Evolutionary conservation across 1,140 invertebrate species (phyloP).

Genomic region (Eumeta japonica): DNA sequence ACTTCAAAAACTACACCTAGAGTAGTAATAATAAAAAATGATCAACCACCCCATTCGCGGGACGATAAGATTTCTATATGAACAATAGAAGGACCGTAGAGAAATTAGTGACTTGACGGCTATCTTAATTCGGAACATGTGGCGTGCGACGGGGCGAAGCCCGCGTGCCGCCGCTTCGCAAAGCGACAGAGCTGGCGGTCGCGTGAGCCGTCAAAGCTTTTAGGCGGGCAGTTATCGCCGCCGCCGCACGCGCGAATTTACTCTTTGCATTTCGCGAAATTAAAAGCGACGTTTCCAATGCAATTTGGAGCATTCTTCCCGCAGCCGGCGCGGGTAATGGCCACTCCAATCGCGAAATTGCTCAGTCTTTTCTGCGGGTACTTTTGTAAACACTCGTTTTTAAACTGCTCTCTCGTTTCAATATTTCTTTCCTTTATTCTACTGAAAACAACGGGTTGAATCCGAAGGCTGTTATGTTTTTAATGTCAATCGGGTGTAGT

Average conservation of each 20-base stretch:
- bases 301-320: slow-evolving; percentile 41
- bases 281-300: slow-evolving; percentile 51
- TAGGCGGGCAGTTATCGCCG: slow-evolving; percentile 39
- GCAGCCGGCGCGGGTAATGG: slow-evolving; percentile 40
- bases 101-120: no score
- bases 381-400: slow-evolving; percentile 38
- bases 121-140: no score
- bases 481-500: no score
- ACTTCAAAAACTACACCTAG: no score
- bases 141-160: background rate
- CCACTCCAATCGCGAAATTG: slow-evolving; percentile 44
- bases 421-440: no score
- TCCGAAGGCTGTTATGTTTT: no score
- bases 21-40: no score
- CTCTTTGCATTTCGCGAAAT: slow-evolving; percentile 47
- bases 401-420: no score
- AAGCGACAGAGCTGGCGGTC: slow-evolving; percentile 35
- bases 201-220: slow-evolving; percentile 33
- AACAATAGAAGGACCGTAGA: no score
- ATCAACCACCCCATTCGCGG: no score
- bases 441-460: no score
- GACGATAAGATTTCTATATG: no score
- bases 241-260: slow-evolving; percentile 41
- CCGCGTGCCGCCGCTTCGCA: slow-evolving; percentile 25
- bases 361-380: slow-evolving; percentile 29